Base-by-base conservation (phyloP, 1,140 invertebrate genomes). In the Camponotus floridanus region DNA sequence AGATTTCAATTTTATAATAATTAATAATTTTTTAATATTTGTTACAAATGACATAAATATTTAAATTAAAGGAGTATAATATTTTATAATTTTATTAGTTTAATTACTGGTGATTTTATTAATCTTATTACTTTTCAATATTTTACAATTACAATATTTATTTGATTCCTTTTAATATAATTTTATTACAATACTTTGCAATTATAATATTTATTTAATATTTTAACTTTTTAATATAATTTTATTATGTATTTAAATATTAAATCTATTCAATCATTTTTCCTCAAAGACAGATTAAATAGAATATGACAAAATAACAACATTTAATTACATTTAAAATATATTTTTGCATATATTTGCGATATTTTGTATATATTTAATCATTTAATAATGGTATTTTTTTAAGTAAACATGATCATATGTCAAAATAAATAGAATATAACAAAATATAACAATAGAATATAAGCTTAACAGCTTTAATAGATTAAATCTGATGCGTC, bases 241-340 rank as follows among this genome's bases (percentile, higher is more conserved):
- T 4, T 36, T 36, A 15, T 70, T 68, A 6, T 33, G 13, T 65
- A 39, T 70, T 70, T 3, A 70, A 70, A 70, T 31, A 70, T 70
- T 45, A 8, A 45, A 45, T 45, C 7, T 9, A 26, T 26, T 26
- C 26, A 26, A 26, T 26, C 7, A 15, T 51, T 9, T 45, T 11
- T 45, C 42, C 13, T 45, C 11, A 9, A 45, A 70, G 7, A 70
- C 51, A 51, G 9, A 70, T 48, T 70, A 18, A 70, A 8, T 6
- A 0, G 2, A 33, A 65, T 65, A 42, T 42, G 3, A 33, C 33
- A 0, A 71, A 33, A 31, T 31, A 51, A 51, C 26, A 31, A 71
- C 3, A 59, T 59, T 26, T 8, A 45, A 1, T 51, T 71, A 1
- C 7, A 11, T 33, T 33, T 5, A 18, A 51, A 51, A 71, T n/a